Evolutionary conservation across 2,888 invertebrate genomes (phyloP).

Genomic region (Euproctis similis): DNA sequence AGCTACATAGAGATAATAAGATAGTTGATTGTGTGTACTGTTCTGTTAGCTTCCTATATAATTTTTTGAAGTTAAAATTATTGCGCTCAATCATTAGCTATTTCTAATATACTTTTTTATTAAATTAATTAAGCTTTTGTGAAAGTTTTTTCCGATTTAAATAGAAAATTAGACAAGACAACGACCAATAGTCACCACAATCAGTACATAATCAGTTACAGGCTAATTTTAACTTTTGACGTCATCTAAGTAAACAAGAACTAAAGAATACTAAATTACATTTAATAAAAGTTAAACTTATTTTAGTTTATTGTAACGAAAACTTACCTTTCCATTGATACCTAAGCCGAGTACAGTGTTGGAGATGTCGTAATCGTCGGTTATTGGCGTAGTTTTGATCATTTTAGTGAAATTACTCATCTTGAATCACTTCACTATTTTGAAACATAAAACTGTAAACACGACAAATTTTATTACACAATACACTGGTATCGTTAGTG

Average conservation of each 20-base stretch:
- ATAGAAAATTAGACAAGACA: no score
- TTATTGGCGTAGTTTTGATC: constrained; percentile 88
- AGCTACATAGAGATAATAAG: no score
- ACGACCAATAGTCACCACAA: no score
- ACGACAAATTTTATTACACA: constrained; percentile 25
- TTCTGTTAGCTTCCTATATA: no score
- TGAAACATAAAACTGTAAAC: constrained; percentile 22
- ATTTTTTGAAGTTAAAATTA: no score
- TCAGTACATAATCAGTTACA: constrained; percentile 2
- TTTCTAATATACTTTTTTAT: no score
- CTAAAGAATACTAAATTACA: constrained; percentile 8
- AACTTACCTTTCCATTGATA: constrained; percentile 92
- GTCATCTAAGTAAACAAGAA: constrained; percentile 47
- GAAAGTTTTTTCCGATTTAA: no score
- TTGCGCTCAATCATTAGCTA: no score
- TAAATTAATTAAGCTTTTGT: no score
- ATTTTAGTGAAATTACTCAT: constrained; percentile 61
- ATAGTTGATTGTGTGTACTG: no score
- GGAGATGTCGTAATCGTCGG: constrained; percentile 93
- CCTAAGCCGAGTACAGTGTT: constrained; percentile 96
- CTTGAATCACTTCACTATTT: constrained; percentile 31
- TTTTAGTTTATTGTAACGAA: constrained; percentile 11
- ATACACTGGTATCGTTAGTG: constrained; percentile 16
- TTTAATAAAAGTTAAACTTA: constrained; percentile 2
- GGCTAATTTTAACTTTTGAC: constrained; percentile 38